Conservation (phyloP, 2,797 vertebrate species). For the Sandelia bainsii region DNA sequence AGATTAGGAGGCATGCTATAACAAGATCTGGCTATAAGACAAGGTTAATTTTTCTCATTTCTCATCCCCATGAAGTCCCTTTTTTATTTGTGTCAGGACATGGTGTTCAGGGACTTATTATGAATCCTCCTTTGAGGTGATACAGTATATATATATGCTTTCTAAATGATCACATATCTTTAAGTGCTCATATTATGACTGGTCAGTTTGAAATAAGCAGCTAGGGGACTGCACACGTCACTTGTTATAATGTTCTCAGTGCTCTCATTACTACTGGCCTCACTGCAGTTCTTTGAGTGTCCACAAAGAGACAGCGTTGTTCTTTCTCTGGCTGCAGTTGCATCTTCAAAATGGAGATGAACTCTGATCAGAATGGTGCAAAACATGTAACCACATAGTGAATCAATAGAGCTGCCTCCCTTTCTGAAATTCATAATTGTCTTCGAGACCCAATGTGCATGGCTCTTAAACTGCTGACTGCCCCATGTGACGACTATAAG, state of each 20-base stretch:
- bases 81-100: neutral
- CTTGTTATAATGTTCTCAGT: neutral
- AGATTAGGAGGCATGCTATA: neutral
- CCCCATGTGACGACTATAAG: neutral
- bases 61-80: too few relatives aligned
- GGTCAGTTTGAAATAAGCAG: neutral
- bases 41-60: neutral
- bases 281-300: slow-evolving; percentile 30
- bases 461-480: neutral
- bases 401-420: neutral
- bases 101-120: neutral
- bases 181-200: neutral
- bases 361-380: neutral
- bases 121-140: neutral
- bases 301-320: slow-evolving; percentile 55
- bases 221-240: neutral
- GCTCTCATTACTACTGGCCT: neutral
- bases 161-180: neutral
- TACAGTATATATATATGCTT: too few relatives aligned
- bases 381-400: neutral
- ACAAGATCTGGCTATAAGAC: neutral
- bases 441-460: neutral
- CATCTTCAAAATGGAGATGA: neutral
- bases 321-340: neutral
- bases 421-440: neutral